Evolutionary conservation across 1,140 invertebrate genomes (phyloP), one percentile per base, ranked within the genome.

Genomic region (Aphelinus certus): DNA sequence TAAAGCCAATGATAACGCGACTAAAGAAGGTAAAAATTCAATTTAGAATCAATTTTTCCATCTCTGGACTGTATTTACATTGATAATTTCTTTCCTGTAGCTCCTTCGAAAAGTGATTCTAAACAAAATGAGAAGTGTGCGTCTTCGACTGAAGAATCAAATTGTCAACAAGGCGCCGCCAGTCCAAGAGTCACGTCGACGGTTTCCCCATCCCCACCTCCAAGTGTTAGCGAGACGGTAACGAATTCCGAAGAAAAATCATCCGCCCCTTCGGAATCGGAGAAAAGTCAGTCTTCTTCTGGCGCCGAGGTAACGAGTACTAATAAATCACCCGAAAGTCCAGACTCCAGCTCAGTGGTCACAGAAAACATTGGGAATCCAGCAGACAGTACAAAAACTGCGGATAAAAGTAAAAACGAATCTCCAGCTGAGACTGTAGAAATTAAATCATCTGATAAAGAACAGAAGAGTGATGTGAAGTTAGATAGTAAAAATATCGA

Each of bases 161-260:
- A 73, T 49, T 69, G 63, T 57, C 70, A 55, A 7, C 81, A 80
- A 46, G 83, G 80, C 26, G 75, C 82, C 3, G 80, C 82, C 0
- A 86, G 84, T 76, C 85, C 85, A 0, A 76, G 83, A 26, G 85
- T 86, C 3, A 83, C 83, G 0, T 86, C 85, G 0, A 85, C 85
- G 3, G 85, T 82, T 7, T 86, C 85, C 7, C 83, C 85, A 0
- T 83, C 85, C 0, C 85, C 85, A 1, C 83, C 85, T 3, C 82
- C 81, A 0, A 61, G 53, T 3, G 62, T 57, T 47, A 0, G 56
- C 45, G 45, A 73, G 45, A 26, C 3, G 4, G 42, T 48, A 1
- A 9, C 71, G 51, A 76, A 67, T 6, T 61, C 26, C 5, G 1
- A 61, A 58, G 58, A 55, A 61, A 68, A 78, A n/a, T 45, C 69